Conservation (phyloP, 2,888 invertebrate genomes). For the Mechanitis messenoides region DNA sequence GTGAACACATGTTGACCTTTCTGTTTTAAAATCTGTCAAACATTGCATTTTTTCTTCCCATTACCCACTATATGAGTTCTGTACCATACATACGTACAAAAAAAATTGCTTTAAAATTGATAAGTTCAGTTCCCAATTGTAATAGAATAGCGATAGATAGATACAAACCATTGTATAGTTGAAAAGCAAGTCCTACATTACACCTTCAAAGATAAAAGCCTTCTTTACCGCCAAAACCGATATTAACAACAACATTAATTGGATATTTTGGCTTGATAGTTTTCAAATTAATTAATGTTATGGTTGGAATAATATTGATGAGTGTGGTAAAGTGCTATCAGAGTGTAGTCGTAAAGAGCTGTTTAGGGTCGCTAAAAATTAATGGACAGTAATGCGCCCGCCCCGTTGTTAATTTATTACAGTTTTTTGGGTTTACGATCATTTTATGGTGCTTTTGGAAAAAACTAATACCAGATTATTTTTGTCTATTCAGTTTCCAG, state of each 20-base stretch:
- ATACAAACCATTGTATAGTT: not conserved
- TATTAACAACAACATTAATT: too few relatives aligned
- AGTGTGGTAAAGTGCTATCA: conserved; percentile 6
- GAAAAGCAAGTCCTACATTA: not conserved
- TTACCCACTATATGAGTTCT: too few relatives aligned
- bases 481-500: not conserved
- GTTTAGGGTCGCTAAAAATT: conserved; percentile 34
- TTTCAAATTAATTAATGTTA: not conserved
- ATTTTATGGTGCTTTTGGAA: conserved; percentile 28
- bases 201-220: too few relatives aligned
- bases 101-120: too few relatives aligned
- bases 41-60: too few relatives aligned
- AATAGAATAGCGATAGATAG: not conserved
- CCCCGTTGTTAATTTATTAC: conserved; percentile 31
- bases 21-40: too few relatives aligned
- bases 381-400: conserved; percentile 36
- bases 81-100: too few relatives aligned
- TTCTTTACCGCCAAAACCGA: too few relatives aligned
- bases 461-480: conserved; percentile 9
- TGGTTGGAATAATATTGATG: not conserved
- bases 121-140: too few relatives aligned
- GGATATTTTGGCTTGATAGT: not conserved
- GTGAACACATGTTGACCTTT: too few relatives aligned
- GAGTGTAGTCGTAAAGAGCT: conserved; percentile 30
- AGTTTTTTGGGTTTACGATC: conserved; percentile 38